These are phyloP conservation scores for Morus bassanus DNA, from an alignment of 2,797 vertebrate genomes.

Conservation along the genomic window DNA sequence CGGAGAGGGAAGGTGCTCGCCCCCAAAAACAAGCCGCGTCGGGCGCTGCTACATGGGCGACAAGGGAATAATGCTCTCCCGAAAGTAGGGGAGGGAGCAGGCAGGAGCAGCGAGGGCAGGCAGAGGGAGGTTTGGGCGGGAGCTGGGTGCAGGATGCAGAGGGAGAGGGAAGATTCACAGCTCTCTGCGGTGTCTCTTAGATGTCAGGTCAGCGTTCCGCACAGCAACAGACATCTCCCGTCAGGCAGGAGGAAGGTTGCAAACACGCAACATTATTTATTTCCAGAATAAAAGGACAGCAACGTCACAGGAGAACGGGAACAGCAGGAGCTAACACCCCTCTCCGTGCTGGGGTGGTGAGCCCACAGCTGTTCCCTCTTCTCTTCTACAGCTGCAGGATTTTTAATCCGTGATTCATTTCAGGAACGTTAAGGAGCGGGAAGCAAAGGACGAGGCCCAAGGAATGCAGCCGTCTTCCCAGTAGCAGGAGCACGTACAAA, in stretches of 20 bases:
- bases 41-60: neutral
- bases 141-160: neutral
- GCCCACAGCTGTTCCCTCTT: neutral
- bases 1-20: rapidly evolving
- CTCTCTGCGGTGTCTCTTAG: rapidly evolving
- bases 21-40: rapidly evolving
- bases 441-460: neutral
- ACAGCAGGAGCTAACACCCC: neutral
- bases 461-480: neutral
- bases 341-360: neutral
- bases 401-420: neutral
- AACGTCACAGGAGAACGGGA: neutral
- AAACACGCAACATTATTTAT: neutral
- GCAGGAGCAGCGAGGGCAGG: neutral
- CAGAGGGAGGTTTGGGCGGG: neutral
- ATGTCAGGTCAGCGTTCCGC: rapidly evolving
- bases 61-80: rapidly evolving
- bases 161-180: neutral
- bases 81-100: neutral
- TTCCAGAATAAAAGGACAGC: neutral
- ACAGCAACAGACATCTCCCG: rapidly evolving
- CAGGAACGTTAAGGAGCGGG: neutral
- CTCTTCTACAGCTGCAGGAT: neutral
- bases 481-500: neutral
- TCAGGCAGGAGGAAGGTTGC: neutral